These are phyloP conservation scores for Peromyscus melanophrys DNA, from an alignment of 2,797 vertebrate genomes.

Conservation along the genomic window DNA sequence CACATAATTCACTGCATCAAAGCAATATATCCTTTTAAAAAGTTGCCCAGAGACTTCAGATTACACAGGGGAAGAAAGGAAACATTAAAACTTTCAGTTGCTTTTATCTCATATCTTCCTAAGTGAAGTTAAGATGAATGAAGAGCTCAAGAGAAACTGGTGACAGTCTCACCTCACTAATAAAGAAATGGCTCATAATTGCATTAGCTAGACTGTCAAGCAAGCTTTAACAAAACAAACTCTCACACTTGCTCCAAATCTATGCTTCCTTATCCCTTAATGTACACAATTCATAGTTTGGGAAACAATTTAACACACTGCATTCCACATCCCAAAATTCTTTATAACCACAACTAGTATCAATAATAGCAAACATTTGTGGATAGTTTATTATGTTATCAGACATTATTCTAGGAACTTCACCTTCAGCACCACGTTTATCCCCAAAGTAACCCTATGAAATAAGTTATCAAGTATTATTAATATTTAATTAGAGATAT, in stretches of 20 bases:
- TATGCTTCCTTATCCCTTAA: not conserved
- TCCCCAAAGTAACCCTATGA: conserved; percentile 26
- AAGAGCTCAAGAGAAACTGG: not conserved
- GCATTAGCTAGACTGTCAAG: not conserved
- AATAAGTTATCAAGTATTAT: not conserved
- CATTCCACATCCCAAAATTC: not conserved
- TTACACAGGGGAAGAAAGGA: not conserved
- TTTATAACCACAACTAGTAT: not conserved
- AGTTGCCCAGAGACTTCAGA: not conserved
- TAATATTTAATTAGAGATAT: not conserved
- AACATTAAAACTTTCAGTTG: not conserved
- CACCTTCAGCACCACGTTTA: conserved; percentile 8
- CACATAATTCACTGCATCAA: conserved; percentile 29
- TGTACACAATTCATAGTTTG: not conserved
- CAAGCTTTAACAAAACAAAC: not conserved
- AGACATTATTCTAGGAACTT: not conserved
- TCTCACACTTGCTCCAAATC: not conserved
- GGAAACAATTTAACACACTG: not conserved
- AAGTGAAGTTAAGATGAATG: not conserved
- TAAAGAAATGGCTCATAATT: not conserved
- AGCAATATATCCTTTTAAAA: not conserved
- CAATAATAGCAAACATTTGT: conserved; percentile 20
- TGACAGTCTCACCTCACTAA: not conserved
- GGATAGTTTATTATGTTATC: not conserved
- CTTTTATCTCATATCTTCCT: not conserved